Conservation (phyloP, 2,113 vertebrate species). For the Eubucco bourcierii region DNA sequence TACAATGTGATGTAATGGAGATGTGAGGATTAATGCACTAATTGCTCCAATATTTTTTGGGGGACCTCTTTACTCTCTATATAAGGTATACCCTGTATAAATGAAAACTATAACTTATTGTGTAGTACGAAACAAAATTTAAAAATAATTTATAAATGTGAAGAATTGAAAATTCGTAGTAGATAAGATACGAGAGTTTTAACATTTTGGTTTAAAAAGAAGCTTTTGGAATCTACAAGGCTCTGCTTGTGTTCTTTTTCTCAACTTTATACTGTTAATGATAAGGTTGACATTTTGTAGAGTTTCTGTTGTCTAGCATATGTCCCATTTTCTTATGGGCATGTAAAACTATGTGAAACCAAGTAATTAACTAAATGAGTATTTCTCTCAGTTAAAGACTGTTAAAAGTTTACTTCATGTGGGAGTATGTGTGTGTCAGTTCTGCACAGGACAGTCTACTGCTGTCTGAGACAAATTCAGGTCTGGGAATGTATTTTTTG, state of each 20-base stretch:
- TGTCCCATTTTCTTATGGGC: background rate
- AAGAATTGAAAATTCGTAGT: background rate
- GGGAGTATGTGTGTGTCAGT: background rate
- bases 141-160: background rate
- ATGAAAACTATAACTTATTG: background rate
- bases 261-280: background rate
- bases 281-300: background rate
- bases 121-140: background rate
- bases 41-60: background rate
- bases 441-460: background rate
- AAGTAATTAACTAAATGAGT: no score
- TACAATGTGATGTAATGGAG: background rate
- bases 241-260: background rate
- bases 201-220: background rate
- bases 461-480: background rate
- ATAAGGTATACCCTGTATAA: background rate
- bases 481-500: background rate
- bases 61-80: background rate
- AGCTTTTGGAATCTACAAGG: background rate
- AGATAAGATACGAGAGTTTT: background rate
- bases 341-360: background rate
- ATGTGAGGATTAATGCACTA: background rate
- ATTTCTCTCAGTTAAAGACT: no score
- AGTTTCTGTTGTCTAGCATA: background rate
- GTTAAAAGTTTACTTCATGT: background rate